phyloP scores from a whole-genome alignment of 2,113 vertebrate species.

The Nyctibius bracteatus region DNA sequence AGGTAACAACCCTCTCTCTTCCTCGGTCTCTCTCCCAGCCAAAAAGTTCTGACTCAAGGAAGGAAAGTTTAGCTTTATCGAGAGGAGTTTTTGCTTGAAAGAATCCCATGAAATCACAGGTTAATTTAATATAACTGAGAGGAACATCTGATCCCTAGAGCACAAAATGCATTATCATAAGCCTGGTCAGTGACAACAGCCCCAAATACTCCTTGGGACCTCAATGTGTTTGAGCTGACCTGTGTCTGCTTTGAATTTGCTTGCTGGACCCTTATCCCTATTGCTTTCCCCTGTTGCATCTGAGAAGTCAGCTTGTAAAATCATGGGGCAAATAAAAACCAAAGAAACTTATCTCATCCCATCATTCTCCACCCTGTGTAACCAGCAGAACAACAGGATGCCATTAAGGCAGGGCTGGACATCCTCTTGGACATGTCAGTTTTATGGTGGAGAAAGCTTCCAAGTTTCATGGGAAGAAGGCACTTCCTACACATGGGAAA shows the following conservation, averaged over 20 bases:
- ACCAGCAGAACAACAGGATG: not conserved
- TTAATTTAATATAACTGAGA: not conserved
- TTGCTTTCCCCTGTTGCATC: not conserved
- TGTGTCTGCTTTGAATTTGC: not conserved
- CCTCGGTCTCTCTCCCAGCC: not conserved
- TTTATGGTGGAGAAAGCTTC: not conserved
- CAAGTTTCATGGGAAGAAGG: not conserved
- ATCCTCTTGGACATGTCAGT: not conserved
- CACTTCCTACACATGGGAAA: not conserved
- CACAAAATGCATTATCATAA: not conserved
- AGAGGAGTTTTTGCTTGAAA: not conserved
- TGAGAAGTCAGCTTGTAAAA: not conserved
- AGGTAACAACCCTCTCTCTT: not conserved
- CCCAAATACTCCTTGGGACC: not conserved
- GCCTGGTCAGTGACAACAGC: not conserved
- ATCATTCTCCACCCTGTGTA: not conserved
- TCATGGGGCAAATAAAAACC: not conserved
- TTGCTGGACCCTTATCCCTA: not conserved
- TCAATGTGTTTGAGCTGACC: not conserved
- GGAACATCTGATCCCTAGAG: not conserved
- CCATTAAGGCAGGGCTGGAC: not conserved
- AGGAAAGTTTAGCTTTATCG: not conserved
- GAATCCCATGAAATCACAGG: not conserved
- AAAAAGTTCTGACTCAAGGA: not conserved
- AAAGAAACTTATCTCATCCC: not conserved